Conservation (phyloP, 1,140 invertebrate genomes). For the Dendroctonus valens region DNA sequence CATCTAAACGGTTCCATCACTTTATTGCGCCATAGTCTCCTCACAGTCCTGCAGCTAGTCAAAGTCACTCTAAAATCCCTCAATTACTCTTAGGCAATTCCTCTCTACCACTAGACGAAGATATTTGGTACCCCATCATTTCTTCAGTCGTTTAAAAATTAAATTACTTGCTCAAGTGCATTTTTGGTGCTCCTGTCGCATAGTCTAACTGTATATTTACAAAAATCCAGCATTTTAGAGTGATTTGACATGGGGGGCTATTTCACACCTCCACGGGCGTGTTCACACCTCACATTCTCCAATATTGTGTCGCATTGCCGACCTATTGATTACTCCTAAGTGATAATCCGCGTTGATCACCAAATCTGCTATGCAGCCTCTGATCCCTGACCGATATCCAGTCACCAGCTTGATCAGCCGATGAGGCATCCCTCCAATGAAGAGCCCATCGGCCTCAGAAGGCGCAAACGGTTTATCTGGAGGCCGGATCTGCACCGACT, state of each 20-base stretch:
- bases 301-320: slow-evolving; percentile 45
- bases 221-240: too few relatives aligned
- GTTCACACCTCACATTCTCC: slow-evolving; percentile 49
- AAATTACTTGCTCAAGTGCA: too few relatives aligned
- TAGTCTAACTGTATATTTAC: too few relatives aligned
- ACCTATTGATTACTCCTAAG: slow-evolving; percentile 46
- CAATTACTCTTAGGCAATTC: too few relatives aligned
- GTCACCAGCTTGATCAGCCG: slow-evolving; percentile 60
- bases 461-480: slow-evolving; percentile 81
- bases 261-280: not conserved
- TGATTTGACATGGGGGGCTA: too few relatives aligned
- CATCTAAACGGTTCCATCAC: not conserved
- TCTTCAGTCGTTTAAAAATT: not conserved
- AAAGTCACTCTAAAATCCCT: too few relatives aligned
- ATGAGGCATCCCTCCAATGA: slow-evolving; percentile 76
- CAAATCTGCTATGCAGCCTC: slow-evolving; percentile 78
- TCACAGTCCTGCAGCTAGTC: too few relatives aligned
- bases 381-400: slow-evolving; percentile 68
- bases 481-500: slow-evolving; percentile 78
- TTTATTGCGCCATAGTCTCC: too few relatives aligned
- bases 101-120: too few relatives aligned
- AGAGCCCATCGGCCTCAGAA: slow-evolving; percentile 75
- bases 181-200: too few relatives aligned
- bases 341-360: slow-evolving; percentile 74
- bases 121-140: too few relatives aligned